A percentile compares a stretch with the other conserved stretches of the same genome.
phyloP scores from a whole-genome alignment of 2,888 invertebrate genomes.

The Bursaphelenchus okinawaensis region DNA sequence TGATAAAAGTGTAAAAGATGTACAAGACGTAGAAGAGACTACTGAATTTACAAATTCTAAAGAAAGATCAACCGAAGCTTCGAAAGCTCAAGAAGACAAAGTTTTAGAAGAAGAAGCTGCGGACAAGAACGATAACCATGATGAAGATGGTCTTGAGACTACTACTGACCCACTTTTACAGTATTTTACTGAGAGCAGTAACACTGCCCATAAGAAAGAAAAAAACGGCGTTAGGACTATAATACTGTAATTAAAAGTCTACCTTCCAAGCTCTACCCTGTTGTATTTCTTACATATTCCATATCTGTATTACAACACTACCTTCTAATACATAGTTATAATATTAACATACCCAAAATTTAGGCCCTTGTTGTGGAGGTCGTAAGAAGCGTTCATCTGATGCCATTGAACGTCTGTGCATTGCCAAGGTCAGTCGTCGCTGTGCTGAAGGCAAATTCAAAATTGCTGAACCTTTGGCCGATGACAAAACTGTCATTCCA shows the following conservation, averaged over 20 bases:
- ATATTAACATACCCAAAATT: neutral
- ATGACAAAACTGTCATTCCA: neutral
- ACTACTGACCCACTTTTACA: no score
- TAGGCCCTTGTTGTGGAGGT: conserved; percentile 1
- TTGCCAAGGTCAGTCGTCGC: neutral
- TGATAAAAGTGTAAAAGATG: neutral
- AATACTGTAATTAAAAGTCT: no score
- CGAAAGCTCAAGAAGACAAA: no score
- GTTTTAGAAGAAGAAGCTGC: no score
- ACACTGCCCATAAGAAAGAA: no score
- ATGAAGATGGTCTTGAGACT: no score
- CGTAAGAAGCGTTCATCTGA: neutral
- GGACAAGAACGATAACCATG: no score
- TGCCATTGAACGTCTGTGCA: neutral
- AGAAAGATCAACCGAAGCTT: neutral
- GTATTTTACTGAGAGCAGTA: no score
- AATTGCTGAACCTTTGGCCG: neutral
- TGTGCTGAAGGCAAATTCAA: neutral
- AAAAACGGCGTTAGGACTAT: no score
- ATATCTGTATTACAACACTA: neutral
- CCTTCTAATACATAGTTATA: neutral
- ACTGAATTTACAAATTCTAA: neutral
- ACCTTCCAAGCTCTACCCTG: neutral
- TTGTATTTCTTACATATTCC: neutral
- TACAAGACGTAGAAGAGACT: neutral